Conservation (phyloP, 2,113 vertebrate genomes). For the Rhodinocichla rosea region DNA sequence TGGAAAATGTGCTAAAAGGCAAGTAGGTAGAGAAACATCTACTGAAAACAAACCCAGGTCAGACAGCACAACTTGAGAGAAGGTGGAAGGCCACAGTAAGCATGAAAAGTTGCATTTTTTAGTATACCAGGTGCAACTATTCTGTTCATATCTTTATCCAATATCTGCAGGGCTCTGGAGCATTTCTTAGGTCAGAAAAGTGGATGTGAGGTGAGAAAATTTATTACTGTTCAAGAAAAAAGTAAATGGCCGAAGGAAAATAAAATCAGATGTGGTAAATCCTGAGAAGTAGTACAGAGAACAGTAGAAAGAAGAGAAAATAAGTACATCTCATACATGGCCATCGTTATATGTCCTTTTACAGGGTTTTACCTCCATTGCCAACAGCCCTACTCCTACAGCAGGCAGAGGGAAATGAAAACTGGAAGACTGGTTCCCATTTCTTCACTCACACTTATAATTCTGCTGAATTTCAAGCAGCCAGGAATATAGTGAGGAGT, state of each 20-base stretch:
- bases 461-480: background rate
- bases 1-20: background rate
- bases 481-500: background rate
- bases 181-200: background rate
- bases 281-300: background rate
- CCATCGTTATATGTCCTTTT: background rate
- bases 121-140: background rate
- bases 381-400: background rate
- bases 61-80: background rate
- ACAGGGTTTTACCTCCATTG: background rate
- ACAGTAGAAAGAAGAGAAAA: background rate
- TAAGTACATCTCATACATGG: background rate
- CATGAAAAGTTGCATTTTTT: background rate
- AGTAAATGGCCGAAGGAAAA: background rate
- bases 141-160: background rate
- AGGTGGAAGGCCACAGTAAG: background rate
- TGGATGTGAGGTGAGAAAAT: rapidly evolving
- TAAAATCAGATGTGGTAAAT: background rate
- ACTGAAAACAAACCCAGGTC: background rate
- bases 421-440: background rate
- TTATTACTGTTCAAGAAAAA: background rate
- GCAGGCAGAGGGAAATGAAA: background rate
- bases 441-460: background rate
- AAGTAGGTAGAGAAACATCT: background rate
- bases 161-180: background rate